Evolutionary conservation across 2,888 invertebrate genomes (phyloP), one percentile per base, ranked within the genome.

Genomic region (Pimpla rufipes): DNA sequence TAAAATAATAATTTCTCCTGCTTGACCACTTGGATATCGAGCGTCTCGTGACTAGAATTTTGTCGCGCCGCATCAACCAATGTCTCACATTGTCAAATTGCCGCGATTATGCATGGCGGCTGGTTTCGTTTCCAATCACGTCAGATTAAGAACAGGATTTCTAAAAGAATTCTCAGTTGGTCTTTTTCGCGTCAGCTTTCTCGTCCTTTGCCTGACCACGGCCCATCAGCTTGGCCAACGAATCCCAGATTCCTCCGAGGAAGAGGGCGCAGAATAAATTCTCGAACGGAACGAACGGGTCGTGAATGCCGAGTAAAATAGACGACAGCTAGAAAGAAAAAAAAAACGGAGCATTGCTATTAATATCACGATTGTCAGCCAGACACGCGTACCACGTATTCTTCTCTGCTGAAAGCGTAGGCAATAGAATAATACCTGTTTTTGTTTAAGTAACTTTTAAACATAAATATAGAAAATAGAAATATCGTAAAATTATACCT

Each of bases 241-340:
- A 98, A 94, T 99, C 99, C 98, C 99, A 99, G 93, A 99, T 97
- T 75, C 99, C 99, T 52, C 99, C 99, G 94, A 99, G 96, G 95
- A 98, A 98, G 71, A 99, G 94, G 23, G 99, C 98, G 93, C 99
- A 99, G 94, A 98, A 97, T 79, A 99, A 95, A 93, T 99, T 99
- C 95, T 99, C 99, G 93, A 99, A 98, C 13, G 99, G 99, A 90
- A 98, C 96, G 94, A 99, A 99, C 50, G 99, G 99, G 95, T 99
- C 99, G 93, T 98, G 98, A 90, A 99, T 99, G 88, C 99, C 98
- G 89, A 99, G 95, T 79, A 99, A 94, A 90, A 99, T 97, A 8
- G 99, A 98, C 23, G 99, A 98, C 84, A 99, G 93, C 96, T 97
- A 94, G 84, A 88, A 86, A 85, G 81, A 86, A 52, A 8, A 57